These are phyloP conservation scores for Himalopsyche kuldschensis DNA, from an alignment of 2,888 invertebrate species.

Conservation along the genomic window DNA sequence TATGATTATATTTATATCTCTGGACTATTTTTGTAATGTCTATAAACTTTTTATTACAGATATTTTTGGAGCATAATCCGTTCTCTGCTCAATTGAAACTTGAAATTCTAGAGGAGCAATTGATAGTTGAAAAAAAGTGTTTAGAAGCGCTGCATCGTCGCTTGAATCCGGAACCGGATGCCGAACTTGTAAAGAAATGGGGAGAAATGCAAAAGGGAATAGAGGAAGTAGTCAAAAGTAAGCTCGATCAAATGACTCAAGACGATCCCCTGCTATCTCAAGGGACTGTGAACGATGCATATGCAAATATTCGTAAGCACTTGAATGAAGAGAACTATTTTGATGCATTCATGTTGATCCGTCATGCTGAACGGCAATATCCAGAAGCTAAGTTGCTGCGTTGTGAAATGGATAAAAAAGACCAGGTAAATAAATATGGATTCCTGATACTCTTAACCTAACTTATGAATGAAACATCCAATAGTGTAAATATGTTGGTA, in stretches of 20 bases:
- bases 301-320: constrained; percentile 52
- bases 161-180: constrained; percentile 53
- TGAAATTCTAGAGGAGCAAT: constrained; percentile 61
- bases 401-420: constrained; percentile 55
- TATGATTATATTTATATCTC: background rate
- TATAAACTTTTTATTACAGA: constrained; percentile 47
- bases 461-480: too few species aligned
- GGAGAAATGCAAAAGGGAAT: constrained; percentile 57
- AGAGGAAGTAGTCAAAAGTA: constrained; percentile 54
- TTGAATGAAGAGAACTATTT: constrained; percentile 55
- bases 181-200: constrained; percentile 57
- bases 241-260: constrained; percentile 54
- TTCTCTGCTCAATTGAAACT: constrained; percentile 73
- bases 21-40: background rate
- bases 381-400: constrained; percentile 55
- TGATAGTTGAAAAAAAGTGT: constrained; percentile 63
- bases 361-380: constrained; percentile 54
- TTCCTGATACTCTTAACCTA: too few species aligned
- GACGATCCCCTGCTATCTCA: constrained; percentile 55
- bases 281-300: constrained; percentile 52
- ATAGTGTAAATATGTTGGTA: too few species aligned
- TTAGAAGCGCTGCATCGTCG: constrained; percentile 63
- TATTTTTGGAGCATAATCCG: constrained; percentile 82
- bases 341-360: constrained; percentile 58
- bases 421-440: constrained; percentile 56